These are phyloP conservation scores for Meta bourneti DNA, from an alignment of 2,888 invertebrate species.

Conservation along the genomic window DNA sequence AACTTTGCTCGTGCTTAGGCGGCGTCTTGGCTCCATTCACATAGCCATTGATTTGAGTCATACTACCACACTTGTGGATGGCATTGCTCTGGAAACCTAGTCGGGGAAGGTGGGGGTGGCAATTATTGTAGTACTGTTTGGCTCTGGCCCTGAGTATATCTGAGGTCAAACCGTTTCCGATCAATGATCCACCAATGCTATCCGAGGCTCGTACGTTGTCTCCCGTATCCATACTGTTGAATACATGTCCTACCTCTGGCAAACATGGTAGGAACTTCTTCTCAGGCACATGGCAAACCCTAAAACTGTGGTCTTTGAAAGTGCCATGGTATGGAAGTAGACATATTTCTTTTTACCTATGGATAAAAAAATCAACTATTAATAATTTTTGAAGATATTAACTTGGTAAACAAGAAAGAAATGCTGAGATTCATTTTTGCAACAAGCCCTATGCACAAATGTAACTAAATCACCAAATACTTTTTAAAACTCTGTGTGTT, in stretches of 20 bases:
- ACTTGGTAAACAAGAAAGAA: too few relatives aligned
- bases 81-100: slow-evolving; percentile 49
- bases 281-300: slow-evolving; percentile 44
- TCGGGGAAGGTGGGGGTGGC: slow-evolving; percentile 71
- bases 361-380: slow-evolving; percentile 13
- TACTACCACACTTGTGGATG: slow-evolving; percentile 75
- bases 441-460: too few relatives aligned
- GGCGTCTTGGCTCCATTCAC: slow-evolving; percentile 71
- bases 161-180: slow-evolving; percentile 75
- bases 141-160: slow-evolving; percentile 73
- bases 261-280: slow-evolving; percentile 64
- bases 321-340: slow-evolving; percentile 17
- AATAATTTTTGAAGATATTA: neutral
- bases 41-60: slow-evolving; percentile 74
- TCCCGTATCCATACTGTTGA: slow-evolving; percentile 64
- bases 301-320: slow-evolving; percentile 15
- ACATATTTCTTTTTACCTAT: slow-evolving; percentile 32
- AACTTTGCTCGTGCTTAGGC: slow-evolving; percentile 56
- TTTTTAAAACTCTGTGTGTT: too few relatives aligned
- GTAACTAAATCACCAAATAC: too few relatives aligned
- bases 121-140: slow-evolving; percentile 76
- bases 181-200: slow-evolving; percentile 65
- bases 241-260: slow-evolving; percentile 73
- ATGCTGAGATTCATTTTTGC: too few relatives aligned
- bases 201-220: slow-evolving; percentile 68